These are phyloP conservation scores for Gryllus longicercus DNA, from an alignment of 2,888 invertebrate genomes.

Conservation along the genomic window DNA sequence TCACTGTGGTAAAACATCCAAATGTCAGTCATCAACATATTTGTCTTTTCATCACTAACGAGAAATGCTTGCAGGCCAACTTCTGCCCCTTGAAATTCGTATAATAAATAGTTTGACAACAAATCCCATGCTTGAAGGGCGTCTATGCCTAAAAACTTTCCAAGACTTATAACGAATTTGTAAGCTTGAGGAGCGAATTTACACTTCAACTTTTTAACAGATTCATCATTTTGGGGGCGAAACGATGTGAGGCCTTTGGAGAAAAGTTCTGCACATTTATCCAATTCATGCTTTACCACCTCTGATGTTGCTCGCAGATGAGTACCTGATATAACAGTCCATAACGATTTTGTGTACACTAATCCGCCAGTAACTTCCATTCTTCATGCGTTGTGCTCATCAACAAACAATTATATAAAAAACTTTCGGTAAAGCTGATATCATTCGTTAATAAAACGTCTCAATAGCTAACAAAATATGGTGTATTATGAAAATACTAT, in stretches of 20 bases:
- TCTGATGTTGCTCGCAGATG: not conserved
- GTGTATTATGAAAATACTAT: too few species aligned
- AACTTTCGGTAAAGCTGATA: too few species aligned
- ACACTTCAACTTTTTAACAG: not conserved
- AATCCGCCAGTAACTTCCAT: not conserved
- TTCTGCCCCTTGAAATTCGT: conserved; percentile 23
- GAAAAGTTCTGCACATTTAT: not conserved
- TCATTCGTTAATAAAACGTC: too few species aligned
- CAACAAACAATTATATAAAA: too few species aligned
- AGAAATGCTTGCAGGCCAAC: conserved; percentile 21
- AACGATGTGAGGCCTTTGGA: not conserved
- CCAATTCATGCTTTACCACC: not conserved
- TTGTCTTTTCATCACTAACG: conserved; percentile 20
- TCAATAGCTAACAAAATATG: too few species aligned
- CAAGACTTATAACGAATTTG: not conserved
- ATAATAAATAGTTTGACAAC: conserved; percentile 4
- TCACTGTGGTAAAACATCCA: conserved; percentile 23
- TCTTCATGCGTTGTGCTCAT: not conserved
- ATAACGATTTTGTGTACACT: not conserved
- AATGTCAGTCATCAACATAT: conserved; percentile 21
- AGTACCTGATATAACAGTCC: not conserved
- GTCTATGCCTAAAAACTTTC: conserved; percentile 12
- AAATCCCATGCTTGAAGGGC: conserved; percentile 19
- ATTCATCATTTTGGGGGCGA: not conserved
- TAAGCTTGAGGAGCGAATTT: not conserved